A percentile compares a stretch with the other conserved stretches of the same genome.
These are phyloP conservation scores for Labia minor DNA, from an alignment of 2,888 invertebrate species.

Conservation along the genomic window DNA sequence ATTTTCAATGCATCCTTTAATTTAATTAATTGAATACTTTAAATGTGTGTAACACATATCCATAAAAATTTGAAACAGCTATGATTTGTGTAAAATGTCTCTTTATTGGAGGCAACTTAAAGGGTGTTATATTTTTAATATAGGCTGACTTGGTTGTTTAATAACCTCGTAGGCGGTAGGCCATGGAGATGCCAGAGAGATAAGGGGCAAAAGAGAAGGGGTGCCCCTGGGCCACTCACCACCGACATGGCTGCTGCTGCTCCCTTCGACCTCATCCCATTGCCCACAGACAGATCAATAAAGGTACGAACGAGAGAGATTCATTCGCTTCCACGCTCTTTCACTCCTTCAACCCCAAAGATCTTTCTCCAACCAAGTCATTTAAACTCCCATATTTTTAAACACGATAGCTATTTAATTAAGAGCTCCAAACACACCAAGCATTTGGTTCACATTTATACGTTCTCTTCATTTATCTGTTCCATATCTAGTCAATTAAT, in stretches of 20 bases:
- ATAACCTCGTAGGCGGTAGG: neutral
- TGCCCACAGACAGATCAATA: neutral
- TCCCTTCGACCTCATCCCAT: neutral
- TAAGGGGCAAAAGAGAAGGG: neutral
- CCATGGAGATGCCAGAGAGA: too few species aligned
- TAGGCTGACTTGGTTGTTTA: neutral
- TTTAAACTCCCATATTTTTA: neutral
- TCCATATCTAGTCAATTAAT: too few species aligned
- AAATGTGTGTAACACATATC: too few species aligned
- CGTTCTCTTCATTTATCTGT: too few species aligned
- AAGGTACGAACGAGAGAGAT: conserved; percentile 2
- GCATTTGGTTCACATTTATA: too few species aligned
- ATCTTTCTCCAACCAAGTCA: neutral
- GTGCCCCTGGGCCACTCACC: neutral
- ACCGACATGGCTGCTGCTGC: neutral
- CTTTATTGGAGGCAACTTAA: too few species aligned
- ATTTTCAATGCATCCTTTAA: too few species aligned
- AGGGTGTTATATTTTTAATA: neutral
- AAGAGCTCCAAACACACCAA: too few species aligned
- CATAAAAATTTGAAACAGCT: too few species aligned
- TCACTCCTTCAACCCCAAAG: neutral
- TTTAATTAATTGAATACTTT: too few species aligned
- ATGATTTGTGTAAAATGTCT: too few species aligned
- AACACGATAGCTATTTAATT: too few species aligned
- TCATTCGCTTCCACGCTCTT: neutral